These are phyloP conservation scores for Rhagoletis pomonella DNA, from an alignment of 1,140 invertebrate genomes.

Conservation along the genomic window DNA sequence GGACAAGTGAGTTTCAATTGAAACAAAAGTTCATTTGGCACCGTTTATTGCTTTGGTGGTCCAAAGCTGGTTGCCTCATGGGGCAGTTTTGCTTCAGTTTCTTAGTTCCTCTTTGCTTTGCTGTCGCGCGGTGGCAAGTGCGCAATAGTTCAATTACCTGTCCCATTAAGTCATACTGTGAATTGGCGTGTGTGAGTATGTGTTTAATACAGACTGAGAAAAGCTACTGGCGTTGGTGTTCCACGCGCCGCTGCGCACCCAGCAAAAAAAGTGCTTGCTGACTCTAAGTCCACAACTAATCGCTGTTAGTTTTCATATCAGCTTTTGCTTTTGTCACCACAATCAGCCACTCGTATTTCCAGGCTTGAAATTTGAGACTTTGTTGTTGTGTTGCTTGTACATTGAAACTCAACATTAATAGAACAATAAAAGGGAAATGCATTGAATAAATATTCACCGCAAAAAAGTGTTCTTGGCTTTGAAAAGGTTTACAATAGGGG, in stretches of 20 bases:
- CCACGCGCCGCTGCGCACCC: neutral
- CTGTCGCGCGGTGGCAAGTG: neutral
- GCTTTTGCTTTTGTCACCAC: slow-evolving; percentile 23
- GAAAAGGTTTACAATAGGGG: neutral
- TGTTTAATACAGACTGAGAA: neutral
- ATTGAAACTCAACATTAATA: neutral
- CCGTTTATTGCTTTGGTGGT: neutral
- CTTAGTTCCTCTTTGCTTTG: neutral
- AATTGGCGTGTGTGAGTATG: neutral
- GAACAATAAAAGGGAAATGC: slow-evolving; percentile 35
- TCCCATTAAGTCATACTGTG: slow-evolving; percentile 1
- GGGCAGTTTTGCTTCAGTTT: neutral
- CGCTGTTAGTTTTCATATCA: neutral
- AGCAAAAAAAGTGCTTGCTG: neutral
- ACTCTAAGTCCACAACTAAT: neutral
- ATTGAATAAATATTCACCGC: neutral
- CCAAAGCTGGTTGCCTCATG: neutral
- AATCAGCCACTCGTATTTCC: slow-evolving; percentile 17
- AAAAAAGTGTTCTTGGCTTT: slow-evolving; percentile 36
- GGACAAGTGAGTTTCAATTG: neutral
- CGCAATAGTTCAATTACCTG: slow-evolving; percentile 51
- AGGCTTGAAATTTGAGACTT: slow-evolving; percentile 35
- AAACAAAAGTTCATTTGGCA: slow-evolving; percentile 11
- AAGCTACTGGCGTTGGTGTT: neutral
- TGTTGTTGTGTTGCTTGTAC: neutral